These are phyloP conservation scores for Steinernema khuongi DNA, from an alignment of 1,140 invertebrate genomes.

Conservation along the genomic window DNA sequence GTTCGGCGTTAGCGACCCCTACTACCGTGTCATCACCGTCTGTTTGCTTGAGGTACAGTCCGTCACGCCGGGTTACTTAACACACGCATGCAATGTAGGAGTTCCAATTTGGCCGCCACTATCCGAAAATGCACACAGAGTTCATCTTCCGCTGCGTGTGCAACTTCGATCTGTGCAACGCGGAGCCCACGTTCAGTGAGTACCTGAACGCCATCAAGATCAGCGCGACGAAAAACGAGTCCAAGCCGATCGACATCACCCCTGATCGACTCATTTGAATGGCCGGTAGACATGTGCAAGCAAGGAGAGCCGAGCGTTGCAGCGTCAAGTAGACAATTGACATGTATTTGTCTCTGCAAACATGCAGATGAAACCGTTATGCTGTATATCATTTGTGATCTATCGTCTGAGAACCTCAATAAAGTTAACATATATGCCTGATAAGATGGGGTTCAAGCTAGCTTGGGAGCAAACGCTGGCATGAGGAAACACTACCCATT, in stretches of 20 bases:
- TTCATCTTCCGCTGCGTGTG: neutral
- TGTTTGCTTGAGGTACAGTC: conserved; percentile 1
- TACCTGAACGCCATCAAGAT: conserved; percentile 3
- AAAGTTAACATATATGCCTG: no score
- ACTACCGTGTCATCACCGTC: conserved; percentile 6
- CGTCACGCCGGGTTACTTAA: neutral
- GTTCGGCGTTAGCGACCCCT: neutral
- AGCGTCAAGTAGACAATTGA: no score
- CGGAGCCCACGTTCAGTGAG: conserved; percentile 1
- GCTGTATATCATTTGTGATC: no score
- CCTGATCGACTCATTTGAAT: neutral
- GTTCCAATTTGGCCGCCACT: neutral
- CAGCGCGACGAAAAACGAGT: neutral
- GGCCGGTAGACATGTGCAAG: no score
- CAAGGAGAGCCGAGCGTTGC: no score
- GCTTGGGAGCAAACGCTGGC: no score
- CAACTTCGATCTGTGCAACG: conserved; percentile 9
- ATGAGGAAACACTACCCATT: no score
- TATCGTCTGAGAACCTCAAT: no score
- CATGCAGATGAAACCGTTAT: no score
- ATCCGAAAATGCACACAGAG: neutral
- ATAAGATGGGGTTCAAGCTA: no score
- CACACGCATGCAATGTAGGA: neutral
- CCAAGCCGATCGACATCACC: neutral
- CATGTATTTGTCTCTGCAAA: no score